phyloP scores from a whole-genome alignment of 2,113 vertebrate genomes.

The Tursiops truncatus region DNA sequence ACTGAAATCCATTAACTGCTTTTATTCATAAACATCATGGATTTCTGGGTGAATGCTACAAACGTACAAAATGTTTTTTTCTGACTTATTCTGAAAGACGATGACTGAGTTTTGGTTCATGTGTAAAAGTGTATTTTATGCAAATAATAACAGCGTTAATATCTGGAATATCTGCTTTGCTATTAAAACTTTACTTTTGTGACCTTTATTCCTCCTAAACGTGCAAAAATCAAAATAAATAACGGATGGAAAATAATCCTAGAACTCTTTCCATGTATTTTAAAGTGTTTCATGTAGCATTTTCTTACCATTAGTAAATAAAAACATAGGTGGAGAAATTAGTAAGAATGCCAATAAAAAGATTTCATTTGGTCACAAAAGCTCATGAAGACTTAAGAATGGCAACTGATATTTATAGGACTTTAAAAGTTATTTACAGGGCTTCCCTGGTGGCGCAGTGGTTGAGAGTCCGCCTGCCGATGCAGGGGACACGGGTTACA shows the following conservation, averaged over 20 bases:
- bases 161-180: constrained; percentile 51
- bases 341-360: constrained; percentile 72
- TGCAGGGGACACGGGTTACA: not conserved
- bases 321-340: constrained; percentile 72
- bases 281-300: constrained; percentile 57
- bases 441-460: not conserved
- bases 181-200: constrained; percentile 43
- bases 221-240: constrained; percentile 74
- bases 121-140: constrained; percentile 39
- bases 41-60: constrained; percentile 13
- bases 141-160: constrained; percentile 47
- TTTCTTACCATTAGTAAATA: constrained; percentile 55
- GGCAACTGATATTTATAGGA: constrained; percentile 53
- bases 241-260: constrained; percentile 69
- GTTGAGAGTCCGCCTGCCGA: no score
- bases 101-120: not conserved
- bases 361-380: constrained; percentile 75
- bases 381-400: constrained; percentile 35
- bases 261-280: constrained; percentile 62
- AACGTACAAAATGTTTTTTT: constrained; percentile 31
- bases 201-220: constrained; percentile 60
- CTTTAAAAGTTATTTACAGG: not conserved
- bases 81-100: constrained; percentile 15
- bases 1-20: constrained; percentile 6
- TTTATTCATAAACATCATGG: not conserved